These are phyloP conservation scores for Bubo scandiacus DNA, from an alignment of 2,113 vertebrate species.

Conservation along the genomic window DNA sequence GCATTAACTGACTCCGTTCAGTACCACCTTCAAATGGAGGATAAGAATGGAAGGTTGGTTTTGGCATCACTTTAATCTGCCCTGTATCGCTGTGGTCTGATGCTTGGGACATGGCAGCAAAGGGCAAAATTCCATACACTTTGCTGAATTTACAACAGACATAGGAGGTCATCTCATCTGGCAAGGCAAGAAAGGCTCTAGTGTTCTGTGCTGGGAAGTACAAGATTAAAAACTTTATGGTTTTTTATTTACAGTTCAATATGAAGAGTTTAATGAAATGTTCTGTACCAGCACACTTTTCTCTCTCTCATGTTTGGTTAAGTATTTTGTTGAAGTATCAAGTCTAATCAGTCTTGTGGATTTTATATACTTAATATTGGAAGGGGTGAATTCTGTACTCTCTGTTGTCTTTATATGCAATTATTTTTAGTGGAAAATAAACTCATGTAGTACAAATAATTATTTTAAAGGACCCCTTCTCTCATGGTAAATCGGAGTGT, in stretches of 20 bases:
- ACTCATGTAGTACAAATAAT: not conserved
- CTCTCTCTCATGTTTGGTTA: not conserved
- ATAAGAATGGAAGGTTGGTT: conserved; percentile 89
- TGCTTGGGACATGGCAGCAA: not conserved
- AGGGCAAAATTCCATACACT: not conserved
- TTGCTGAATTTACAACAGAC: not conserved
- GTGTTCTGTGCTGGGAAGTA: not conserved
- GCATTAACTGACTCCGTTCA: conserved; percentile 86
- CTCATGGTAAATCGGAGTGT: not conserved
- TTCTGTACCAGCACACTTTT: fast-evolving
- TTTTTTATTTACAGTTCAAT: not conserved
- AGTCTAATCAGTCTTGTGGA: not conserved
- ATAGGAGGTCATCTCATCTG: not conserved
- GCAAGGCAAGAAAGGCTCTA: not conserved
- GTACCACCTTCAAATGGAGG: conserved; percentile 95
- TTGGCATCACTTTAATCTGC: not conserved
- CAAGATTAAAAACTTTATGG: not conserved
- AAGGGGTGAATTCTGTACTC: not conserved
- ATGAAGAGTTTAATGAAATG: not conserved
- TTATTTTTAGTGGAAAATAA: not conserved
- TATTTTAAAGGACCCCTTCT: not conserved
- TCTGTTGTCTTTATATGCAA: not conserved
- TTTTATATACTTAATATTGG: not conserved
- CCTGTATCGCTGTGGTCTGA: not conserved
- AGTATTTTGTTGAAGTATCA: not conserved